Percentiles rank a stretch among this genome's conserved stretches.
Evolutionary conservation across 2,888 invertebrate genomes (phyloP).

Genomic region (Eledone cirrhosa): DNA sequence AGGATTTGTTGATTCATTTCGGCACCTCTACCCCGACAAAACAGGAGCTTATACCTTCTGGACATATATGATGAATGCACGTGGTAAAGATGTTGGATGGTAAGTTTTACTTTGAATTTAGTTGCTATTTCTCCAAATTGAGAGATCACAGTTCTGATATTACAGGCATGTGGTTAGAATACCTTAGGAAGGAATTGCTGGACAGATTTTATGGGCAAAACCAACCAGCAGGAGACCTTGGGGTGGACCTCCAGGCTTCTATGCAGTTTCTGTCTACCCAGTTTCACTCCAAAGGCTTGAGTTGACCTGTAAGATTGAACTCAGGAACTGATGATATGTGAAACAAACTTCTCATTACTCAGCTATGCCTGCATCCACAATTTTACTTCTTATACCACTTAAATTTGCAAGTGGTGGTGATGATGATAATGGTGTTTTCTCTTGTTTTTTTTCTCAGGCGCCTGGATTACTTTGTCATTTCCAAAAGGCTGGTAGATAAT

Average conservation of each 20-base stretch:
- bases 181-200: no score
- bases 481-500: conserved; percentile 77
- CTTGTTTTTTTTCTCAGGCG: conserved; percentile 74
- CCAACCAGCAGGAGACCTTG: no score
- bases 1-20: conserved; percentile 88
- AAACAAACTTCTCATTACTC: background rate
- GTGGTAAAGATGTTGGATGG: conserved; percentile 95
- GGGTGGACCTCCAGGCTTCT: no score
- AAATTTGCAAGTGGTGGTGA: background rate
- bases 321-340: background rate
- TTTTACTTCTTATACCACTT: no score
- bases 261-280: no score
- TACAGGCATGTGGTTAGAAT: no score
- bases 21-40: conserved; percentile 85
- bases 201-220: no score
- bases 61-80: conserved; percentile 89
- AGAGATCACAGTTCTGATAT: no score
- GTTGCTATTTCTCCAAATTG: no score
- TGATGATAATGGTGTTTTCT: background rate
- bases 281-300: no score
- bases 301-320: no score
- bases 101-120: conserved; percentile 66
- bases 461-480: conserved; percentile 93
- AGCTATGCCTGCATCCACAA: no score
- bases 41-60: conserved; percentile 90